phyloP scores from a whole-genome alignment of 2,888 invertebrate genomes.

The Sussaba pulchella region DNA sequence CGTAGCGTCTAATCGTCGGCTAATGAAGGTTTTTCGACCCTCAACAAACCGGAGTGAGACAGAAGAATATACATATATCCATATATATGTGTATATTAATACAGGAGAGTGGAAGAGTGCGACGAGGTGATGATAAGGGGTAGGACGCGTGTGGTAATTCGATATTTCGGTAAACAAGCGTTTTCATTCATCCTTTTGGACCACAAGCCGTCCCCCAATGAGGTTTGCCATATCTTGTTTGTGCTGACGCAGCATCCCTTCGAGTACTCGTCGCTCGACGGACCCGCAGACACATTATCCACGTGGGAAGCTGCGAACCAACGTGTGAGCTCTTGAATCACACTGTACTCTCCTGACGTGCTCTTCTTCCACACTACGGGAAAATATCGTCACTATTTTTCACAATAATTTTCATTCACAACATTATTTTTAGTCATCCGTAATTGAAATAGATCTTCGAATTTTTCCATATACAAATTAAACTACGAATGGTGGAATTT shows the following conservation, averaged over 20 bases:
- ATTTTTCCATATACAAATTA: no score
- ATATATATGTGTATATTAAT: neutral
- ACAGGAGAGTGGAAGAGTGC: conserved; percentile 24
- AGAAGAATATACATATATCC: conserved; percentile 24
- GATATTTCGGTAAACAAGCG: conserved; percentile 75
- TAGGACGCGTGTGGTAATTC: conserved; percentile 69
- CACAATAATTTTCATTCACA: conserved; percentile 24
- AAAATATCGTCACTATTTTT: conserved; percentile 31
- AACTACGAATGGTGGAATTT: no score
- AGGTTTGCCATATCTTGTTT: conserved; percentile 37
- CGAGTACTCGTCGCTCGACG: conserved; percentile 52
- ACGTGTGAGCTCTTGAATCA: conserved; percentile 60
- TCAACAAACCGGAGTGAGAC: conserved; percentile 41
- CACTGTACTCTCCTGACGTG: conserved; percentile 15
- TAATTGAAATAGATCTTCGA: neutral
- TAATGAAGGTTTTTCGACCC: conserved; percentile 72
- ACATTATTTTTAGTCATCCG: neutral
- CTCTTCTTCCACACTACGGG: conserved; percentile 44
- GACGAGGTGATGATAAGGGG: conserved; percentile 18
- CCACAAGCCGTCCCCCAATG: conserved; percentile 66
- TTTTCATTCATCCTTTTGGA: conserved; percentile 72
- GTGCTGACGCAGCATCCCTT: conserved; percentile 57
- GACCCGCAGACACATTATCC: conserved; percentile 83
- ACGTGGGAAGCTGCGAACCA: conserved; percentile 81
- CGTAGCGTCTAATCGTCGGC: conserved; percentile 70